Evolutionary conservation across 2,113 vertebrate species (phyloP).

Genomic region (Lepus americanus): DNA sequence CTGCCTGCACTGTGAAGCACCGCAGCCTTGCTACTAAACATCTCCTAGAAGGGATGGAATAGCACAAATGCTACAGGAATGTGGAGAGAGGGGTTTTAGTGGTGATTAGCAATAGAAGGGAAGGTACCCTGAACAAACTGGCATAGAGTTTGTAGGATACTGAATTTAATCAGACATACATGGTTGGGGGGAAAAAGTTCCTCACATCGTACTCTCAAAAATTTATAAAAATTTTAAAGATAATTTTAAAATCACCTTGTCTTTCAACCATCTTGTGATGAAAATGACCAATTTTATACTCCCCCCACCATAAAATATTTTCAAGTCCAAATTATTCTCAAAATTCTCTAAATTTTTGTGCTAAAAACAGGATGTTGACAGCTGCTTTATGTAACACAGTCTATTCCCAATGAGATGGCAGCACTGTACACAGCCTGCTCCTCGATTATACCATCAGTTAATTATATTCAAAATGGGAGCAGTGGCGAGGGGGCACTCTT

Average conservation of each 20-base stretch:
- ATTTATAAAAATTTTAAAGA: conserved; percentile 38
- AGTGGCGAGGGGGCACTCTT: background rate
- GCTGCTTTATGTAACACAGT: conserved; percentile 1
- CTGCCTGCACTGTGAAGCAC: background rate
- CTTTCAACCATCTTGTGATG: background rate
- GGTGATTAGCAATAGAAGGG: background rate
- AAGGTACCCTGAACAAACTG: background rate
- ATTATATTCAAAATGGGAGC: background rate
- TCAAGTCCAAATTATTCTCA: conserved; percentile 11
- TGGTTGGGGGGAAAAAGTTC: background rate
- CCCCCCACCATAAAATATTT: conserved; percentile 11
- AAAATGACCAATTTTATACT: conserved; percentile 45
- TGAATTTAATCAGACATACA: background rate
- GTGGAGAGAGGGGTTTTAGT: background rate
- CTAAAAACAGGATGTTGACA: background rate
- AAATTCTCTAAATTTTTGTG: conserved; percentile 5
- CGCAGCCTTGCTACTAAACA: background rate
- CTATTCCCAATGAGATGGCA: background rate
- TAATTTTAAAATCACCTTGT: conserved; percentile 24
- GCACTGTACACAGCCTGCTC: conserved; percentile 42
- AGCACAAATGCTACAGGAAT: background rate
- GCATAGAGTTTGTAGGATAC: background rate
- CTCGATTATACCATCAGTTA: background rate
- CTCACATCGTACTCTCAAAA: background rate
- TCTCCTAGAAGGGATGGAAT: background rate